Conservation (phyloP, 2,797 vertebrate species). For the Hydrolagus colliei region DNA sequence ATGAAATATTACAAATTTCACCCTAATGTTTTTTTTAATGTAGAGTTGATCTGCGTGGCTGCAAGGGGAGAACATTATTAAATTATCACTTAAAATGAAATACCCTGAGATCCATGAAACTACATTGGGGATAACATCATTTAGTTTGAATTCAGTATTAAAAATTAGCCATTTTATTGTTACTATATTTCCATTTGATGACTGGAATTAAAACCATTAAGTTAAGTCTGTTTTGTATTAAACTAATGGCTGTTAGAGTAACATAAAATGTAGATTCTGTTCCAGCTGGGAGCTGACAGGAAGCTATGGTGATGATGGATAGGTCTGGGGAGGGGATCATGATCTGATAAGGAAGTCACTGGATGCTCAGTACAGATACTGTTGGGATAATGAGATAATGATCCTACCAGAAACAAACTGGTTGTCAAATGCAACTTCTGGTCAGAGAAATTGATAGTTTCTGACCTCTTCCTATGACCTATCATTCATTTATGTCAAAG, state of each 20-base stretch:
- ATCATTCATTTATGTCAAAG: background rate
- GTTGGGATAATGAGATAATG: background rate
- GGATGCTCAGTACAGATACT: background rate
- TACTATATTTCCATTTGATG: too few species aligned
- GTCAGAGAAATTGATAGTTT: too few species aligned
- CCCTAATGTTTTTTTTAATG: background rate
- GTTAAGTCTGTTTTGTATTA: background rate
- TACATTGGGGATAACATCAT: background rate
- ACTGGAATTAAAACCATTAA: background rate
- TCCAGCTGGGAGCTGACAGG: background rate
- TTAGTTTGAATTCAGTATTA: background rate
- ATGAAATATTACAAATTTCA: too few species aligned
- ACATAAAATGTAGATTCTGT: background rate
- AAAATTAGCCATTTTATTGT: background rate
- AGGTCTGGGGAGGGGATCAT: background rate
- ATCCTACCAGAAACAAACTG: background rate
- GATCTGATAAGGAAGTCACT: background rate
- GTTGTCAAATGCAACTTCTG: too few species aligned
- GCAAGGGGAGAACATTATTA: background rate
- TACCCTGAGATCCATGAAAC: background rate
- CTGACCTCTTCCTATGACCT: background rate
- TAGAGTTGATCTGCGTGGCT: background rate
- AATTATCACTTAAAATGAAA: background rate
- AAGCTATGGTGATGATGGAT: background rate
- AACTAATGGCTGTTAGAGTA: too few species aligned